Percentiles rank a stretch among this genome's conserved stretches.
Evolutionary conservation across 2,888 invertebrate species (phyloP).

Genomic region (Ligdia adustata): DNA sequence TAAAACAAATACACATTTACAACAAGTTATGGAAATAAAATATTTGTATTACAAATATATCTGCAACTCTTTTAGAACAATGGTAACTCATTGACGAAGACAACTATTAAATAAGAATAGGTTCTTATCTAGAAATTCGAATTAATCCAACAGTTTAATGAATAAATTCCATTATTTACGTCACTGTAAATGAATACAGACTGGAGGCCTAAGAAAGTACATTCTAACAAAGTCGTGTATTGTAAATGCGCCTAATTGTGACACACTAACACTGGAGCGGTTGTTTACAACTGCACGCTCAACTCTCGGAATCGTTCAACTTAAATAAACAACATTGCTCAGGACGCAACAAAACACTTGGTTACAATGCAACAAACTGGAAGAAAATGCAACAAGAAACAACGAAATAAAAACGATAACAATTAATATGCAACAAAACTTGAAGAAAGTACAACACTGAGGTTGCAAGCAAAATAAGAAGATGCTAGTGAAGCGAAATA

Average conservation of each 20-base stretch:
- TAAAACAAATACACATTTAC: too few relatives aligned
- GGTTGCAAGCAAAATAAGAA: background rate
- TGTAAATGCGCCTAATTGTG: conserved; percentile 27
- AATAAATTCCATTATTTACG: too few relatives aligned
- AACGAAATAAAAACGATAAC: background rate
- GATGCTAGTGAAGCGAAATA: background rate
- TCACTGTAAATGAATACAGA: too few relatives aligned
- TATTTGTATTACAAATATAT: too few relatives aligned
- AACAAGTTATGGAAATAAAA: too few relatives aligned
- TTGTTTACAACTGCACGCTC: conserved; percentile 32
- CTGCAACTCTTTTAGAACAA: too few relatives aligned
- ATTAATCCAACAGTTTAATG: too few relatives aligned
- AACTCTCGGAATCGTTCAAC: conserved; percentile 18
- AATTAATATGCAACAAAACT: background rate
- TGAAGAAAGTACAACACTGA: background rate
- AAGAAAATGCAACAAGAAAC: background rate
- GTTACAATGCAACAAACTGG: too few relatives aligned
- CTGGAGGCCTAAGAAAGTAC: background rate
- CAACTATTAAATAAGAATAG: too few relatives aligned
- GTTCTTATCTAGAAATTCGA: too few relatives aligned
- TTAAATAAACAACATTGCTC: conserved; percentile 13
- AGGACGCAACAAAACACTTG: conserved; percentile 18
- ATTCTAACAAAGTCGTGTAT: conserved; percentile 2
- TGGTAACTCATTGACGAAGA: too few relatives aligned
- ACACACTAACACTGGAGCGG: conserved; percentile 39